Evolutionary conservation across 1,140 invertebrate species (phyloP), one percentile per base, ranked within the genome.

Genomic region (Halyomorpha halys): DNA sequence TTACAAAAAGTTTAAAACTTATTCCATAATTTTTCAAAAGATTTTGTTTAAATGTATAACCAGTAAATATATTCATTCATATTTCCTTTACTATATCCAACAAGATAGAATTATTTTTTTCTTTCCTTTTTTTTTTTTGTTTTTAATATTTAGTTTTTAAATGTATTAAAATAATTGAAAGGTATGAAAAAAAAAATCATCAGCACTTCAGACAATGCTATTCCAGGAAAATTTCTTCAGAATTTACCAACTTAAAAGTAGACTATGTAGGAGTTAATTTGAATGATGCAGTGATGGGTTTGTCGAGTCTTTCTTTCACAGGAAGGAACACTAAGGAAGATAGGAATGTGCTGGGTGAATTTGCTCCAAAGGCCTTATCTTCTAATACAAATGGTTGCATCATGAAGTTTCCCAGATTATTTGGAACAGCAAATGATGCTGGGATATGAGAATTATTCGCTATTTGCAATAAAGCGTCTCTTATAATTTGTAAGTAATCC

Each of bases 291-390:
- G 89, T 91, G 69, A 93, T 80, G 64, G 85, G 82, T 71, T 85
- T 83, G 69, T 82, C 85, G 67, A 94, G 82, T 73, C 89, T 85
- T 68, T 89, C 83, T 68, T 86, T 84, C 63, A 96, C 92, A 49
- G 94, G 93, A 72, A 96, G 80, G 77, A 93, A 93, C 72, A 96
- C 90, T 63, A 96, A 78, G 62, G 92, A 90, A 27, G 93, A 90
- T 64, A 92, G 83, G 75, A 95, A 86, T 70, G 80, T 79, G 45
- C 79, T 74, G 65, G 61, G 44, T 21, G 62, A 63, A 39, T 54
- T 62, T 39, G n/a, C 34, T 39, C 27, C 39, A 45, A 44, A 44
- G 18, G 68, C 61, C 45, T 66, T 63, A 21, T 88, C 86, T 71
- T 89, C 85, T 70, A 94, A 76, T 65, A 90, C 79, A 75, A 94